These are phyloP conservation scores for Chelidonichthys spinosus DNA, from an alignment of 2,797 vertebrate genomes.

Conservation along the genomic window DNA sequence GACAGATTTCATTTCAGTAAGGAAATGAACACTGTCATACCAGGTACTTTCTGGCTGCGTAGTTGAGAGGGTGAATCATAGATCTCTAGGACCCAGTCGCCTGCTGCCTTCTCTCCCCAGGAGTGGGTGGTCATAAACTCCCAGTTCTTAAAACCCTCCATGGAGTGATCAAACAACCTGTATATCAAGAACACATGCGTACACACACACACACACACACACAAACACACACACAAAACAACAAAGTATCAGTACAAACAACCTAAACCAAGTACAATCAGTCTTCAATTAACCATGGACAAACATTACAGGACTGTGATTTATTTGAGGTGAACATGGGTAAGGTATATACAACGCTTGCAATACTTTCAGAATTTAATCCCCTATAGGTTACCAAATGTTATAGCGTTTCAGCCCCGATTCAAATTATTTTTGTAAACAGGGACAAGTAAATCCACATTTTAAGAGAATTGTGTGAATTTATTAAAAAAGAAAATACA, in stretches of 20 bases:
- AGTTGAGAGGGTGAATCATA: conserved; percentile 97
- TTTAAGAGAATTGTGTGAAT: not conserved
- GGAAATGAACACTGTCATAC: conserved; percentile 73
- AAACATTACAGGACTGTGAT: conserved; percentile 25
- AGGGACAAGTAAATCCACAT: not conserved
- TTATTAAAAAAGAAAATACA: not conserved
- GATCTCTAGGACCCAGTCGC: conserved; percentile 98
- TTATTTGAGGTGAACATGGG: conserved; percentile 25
- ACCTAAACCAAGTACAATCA: conserved; percentile 28
- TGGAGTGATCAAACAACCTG: conserved; percentile 99
- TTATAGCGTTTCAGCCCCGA: not conserved
- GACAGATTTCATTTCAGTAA: conserved; percentile 2
- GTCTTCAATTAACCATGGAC: conserved; percentile 29
- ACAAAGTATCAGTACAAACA: conserved; percentile 47
- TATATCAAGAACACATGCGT: conserved; percentile 42
- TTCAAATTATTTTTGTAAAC: not conserved
- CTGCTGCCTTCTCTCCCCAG: conserved; percentile 97
- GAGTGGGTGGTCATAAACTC: conserved; percentile 99
- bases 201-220: conserved; percentile 18
- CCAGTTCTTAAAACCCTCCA: conserved; percentile 99
- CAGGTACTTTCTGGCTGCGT: conserved; percentile 97
- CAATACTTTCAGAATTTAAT: not conserved
- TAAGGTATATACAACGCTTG: not conserved
- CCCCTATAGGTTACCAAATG: not conserved
- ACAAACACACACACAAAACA: conserved; percentile 9